Evolutionary conservation across 2,888 invertebrate genomes (phyloP), one percentile per base, ranked within the genome.

Genomic region (Pseudoips prasinana): DNA sequence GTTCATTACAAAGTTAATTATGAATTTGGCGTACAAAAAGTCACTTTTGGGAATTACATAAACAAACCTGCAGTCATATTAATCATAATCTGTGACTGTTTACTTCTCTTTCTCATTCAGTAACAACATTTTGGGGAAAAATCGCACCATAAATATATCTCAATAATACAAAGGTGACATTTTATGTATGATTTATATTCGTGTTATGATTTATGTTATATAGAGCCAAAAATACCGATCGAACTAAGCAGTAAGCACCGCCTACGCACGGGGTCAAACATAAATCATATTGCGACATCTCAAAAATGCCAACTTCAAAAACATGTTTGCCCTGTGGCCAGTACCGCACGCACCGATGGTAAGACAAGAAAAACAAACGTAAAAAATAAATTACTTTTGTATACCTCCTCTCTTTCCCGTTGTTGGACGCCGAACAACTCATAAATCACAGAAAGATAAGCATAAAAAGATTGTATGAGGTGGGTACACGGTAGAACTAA

Each of bases 341-440:
- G 84, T 84, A 81, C 84, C 66, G 76, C 77, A 82, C 83, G 84
- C 82, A 80, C 79, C 81, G 73, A 76, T 66, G 78, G 66, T 77
- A 81, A 83, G 80, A 82, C 81, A 83, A 84, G 86, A 84, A 86
- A 87, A 87, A 87, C 83, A 87, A 86, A 86, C 79, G 74, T 71
- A 85, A 86, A 87, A 86, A 86, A 87, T 85, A 86, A 86, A 88
- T 87, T 81, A 87, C 87, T 84, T 87, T 88, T 85, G 88, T 88
- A 82, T 85, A 79, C 83, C 83, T 86, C 77, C 84, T 84, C 84
- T 84, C 87, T 85, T 85, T 80, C 77, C 84, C 85, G 86, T 85
- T 82, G 85, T 78, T 81, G 86, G 83, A 82, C 83, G 79, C 82
- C 82, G 87, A 85, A 85, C 81, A 74, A 78, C 68, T 73, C 81